Percentiles rank a stretch among this genome's conserved stretches.
These are phyloP conservation scores for Trinectes maculatus DNA, from an alignment of 2,113 vertebrate genomes.

Conservation along the genomic window DNA sequence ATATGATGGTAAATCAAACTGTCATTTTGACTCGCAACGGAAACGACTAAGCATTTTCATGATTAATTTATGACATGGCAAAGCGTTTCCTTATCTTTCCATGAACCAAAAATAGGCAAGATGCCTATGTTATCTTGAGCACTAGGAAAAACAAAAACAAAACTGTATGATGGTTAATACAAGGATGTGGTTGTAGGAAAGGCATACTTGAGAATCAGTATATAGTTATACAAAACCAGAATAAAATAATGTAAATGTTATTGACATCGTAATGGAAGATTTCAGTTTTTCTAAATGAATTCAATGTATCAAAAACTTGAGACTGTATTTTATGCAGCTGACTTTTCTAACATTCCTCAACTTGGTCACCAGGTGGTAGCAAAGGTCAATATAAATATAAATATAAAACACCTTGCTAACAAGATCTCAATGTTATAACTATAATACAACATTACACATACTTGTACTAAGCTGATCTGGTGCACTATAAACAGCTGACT, in stretches of 20 bases:
- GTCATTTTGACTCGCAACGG: conserved; percentile 14
- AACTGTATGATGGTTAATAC: background rate
- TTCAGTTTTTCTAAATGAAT: too few relatives aligned
- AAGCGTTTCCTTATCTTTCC: background rate
- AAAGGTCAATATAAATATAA: conserved; percentile 8
- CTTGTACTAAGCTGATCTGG: too few relatives aligned
- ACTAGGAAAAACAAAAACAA: background rate
- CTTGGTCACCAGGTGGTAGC: conserved; percentile 8
- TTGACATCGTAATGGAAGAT: background rate
- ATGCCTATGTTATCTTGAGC: background rate
- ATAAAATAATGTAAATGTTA: too few relatives aligned
- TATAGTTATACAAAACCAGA: too few relatives aligned
- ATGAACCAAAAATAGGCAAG: background rate
- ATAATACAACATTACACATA: too few relatives aligned
- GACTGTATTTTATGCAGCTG: too few relatives aligned
- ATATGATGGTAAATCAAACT: conserved; percentile 7
- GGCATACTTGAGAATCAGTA: background rate
- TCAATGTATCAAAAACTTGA: too few relatives aligned
- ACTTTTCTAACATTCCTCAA: background rate
- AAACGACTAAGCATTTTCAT: conserved; percentile 20
- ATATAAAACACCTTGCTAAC: background rate
- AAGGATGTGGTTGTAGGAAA: background rate
- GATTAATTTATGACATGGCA: conserved; percentile 2
- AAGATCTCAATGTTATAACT: too few relatives aligned
- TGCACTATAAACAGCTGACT: too few relatives aligned